Conservation (phyloP, 2,888 invertebrate genomes). For the Diogma glabrata region DNA sequence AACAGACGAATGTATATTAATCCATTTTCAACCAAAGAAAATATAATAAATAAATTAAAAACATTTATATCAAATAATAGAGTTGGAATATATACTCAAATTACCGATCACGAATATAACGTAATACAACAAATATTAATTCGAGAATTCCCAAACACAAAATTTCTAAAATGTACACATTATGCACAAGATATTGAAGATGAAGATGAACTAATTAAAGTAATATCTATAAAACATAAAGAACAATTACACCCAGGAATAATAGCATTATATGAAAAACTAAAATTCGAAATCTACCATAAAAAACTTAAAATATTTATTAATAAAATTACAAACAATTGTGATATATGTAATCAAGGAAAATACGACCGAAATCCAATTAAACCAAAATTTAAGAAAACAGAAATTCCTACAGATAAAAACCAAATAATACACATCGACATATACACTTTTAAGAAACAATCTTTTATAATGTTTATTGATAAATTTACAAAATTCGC, state of each 20-base stretch:
- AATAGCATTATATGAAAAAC: not conserved
- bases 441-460: slow-evolving; percentile 1
- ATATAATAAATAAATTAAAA: slow-evolving; percentile 6
- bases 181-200: not conserved
- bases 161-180: not conserved
- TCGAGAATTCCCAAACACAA: not conserved
- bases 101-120: slow-evolving; percentile 13
- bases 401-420: not conserved
- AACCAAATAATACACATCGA: slow-evolving; percentile 9
- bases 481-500: slow-evolving; percentile 11
- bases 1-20: slow-evolving; percentile 13
- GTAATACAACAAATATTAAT: not conserved
- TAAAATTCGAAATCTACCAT: not conserved
- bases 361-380: slow-evolving; percentile 5
- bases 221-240: slow-evolving; percentile 1
- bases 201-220: not conserved
- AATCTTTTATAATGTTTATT: slow-evolving; percentile 6
- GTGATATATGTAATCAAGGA: not conserved
- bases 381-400: not conserved
- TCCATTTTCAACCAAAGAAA: not conserved
- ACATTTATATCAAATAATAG: slow-evolving; percentile 4
- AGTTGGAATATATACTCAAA: slow-evolving; percentile 11
- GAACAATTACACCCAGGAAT: not conserved
- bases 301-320: not conserved
- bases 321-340: not conserved